Conservation (phyloP, 2,797 vertebrate species). For the Halcyon chelicuti region DNA sequence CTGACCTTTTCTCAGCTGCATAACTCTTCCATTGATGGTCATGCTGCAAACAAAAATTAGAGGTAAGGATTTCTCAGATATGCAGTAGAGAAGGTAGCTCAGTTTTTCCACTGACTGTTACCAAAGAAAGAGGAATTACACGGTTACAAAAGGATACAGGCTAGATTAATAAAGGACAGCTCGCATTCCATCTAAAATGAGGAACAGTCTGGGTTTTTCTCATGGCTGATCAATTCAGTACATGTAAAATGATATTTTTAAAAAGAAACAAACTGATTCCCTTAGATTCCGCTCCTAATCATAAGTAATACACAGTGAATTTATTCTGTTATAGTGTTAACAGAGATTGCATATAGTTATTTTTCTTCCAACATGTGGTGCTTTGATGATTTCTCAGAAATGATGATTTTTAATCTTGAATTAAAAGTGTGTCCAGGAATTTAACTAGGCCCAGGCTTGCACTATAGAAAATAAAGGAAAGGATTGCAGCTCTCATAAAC, state of each 20-base stretch:
- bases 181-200: neutral
- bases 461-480: slow-evolving; percentile 64
- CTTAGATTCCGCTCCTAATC: slow-evolving; percentile 59
- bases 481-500: slow-evolving; percentile 55
- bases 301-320: slow-evolving; percentile 10
- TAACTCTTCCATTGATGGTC: neutral
- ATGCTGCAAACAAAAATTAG: neutral
- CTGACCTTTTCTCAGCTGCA: neutral
- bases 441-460: slow-evolving; percentile 56
- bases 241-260: neutral
- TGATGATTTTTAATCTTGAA: slow-evolving; percentile 73
- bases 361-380: slow-evolving; percentile 54
- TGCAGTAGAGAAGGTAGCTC: neutral
- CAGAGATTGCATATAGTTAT: slow-evolving; percentile 59
- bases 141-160: neutral
- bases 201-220: neutral
- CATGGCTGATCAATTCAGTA: neutral
- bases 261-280: slow-evolving; percentile 10
- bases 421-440: slow-evolving; percentile 68
- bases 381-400: slow-evolving; percentile 73
- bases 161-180: neutral
- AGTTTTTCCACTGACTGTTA: neutral
- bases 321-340: slow-evolving; percentile 43
- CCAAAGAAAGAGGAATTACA: neutral
- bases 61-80: neutral